phyloP scores from a whole-genome alignment of 2,797 vertebrate genomes.

The Macropodus opercularis region DNA sequence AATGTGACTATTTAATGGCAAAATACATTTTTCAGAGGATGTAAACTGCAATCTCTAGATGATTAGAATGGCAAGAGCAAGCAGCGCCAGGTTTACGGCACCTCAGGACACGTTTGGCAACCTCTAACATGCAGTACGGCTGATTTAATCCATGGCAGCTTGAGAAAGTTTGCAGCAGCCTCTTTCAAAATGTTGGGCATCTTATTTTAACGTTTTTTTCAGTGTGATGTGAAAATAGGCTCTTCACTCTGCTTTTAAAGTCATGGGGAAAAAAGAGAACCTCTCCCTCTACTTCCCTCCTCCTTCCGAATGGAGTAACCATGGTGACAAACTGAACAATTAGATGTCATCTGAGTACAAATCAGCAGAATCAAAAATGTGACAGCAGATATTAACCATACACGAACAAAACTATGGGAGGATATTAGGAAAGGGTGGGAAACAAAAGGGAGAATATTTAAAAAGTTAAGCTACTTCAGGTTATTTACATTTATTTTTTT shows the following conservation, averaged over 20 bases:
- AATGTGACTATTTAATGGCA: constrained; percentile 32
- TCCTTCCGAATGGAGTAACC: constrained; percentile 78
- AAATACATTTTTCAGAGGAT: constrained; percentile 32
- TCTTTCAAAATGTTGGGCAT: neutral
- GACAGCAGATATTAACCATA: constrained; percentile 88
- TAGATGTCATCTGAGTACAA: constrained; percentile 88
- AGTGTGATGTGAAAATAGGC: too few species aligned
- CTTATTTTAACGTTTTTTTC: neutral
- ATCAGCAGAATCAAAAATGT: constrained; percentile 84
- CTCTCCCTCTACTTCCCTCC: constrained; percentile 57
- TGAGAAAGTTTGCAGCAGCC: neutral
- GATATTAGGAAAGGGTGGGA: too few species aligned
- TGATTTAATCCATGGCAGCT: constrained; percentile 12
- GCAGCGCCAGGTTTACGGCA: constrained; percentile 47
- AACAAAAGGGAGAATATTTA: constrained; percentile 24
- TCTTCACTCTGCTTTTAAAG: neutral
- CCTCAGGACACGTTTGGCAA: constrained; percentile 28
- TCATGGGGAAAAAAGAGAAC: neutral
- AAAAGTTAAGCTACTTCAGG: constrained; percentile 14
- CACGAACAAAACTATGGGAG: constrained; percentile 22
- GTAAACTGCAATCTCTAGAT: constrained; percentile 57
- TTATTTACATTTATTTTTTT: constrained; percentile 30
- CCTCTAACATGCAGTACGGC: constrained; percentile 14
- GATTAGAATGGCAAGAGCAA: constrained; percentile 42
- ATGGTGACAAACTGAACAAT: constrained; percentile 88